Conservation (phyloP, 1,140 invertebrate species). For the Drosophila asahinai region DNA sequence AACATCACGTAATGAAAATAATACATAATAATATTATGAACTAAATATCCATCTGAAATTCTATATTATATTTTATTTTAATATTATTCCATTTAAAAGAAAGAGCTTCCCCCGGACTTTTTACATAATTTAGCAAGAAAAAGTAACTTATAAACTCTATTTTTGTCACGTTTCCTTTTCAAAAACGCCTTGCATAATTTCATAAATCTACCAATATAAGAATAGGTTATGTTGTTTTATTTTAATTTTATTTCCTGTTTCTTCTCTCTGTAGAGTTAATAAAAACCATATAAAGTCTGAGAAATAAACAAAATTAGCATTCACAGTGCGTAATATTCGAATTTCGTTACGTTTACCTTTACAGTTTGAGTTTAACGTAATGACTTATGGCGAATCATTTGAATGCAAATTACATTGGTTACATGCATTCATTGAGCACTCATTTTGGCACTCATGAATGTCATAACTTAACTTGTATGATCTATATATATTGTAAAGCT, state of each 20-base stretch:
- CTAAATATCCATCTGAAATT: too few relatives aligned
- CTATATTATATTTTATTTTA: too few relatives aligned
- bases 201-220: background rate
- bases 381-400: slow-evolving; percentile 27
- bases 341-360: slow-evolving; percentile 19
- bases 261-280: background rate
- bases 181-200: too few relatives aligned
- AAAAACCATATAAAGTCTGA: background rate
- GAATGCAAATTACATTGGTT: slow-evolving; percentile 30
- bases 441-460: background rate
- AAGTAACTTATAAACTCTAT: background rate
- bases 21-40: too few relatives aligned
- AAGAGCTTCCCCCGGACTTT: background rate
- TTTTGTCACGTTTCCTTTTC: background rate
- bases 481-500: too few relatives aligned
- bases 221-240: background rate
- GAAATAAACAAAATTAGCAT: slow-evolving; percentile 13
- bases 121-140: background rate
- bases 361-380: slow-evolving; percentile 12
- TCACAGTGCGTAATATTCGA: slow-evolving; percentile 1
- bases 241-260: background rate
- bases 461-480: background rate
- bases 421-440: slow-evolving; percentile 15
- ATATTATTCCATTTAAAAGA: too few relatives aligned
- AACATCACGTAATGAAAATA: background rate